A percentile compares a stretch with the other conserved stretches of the same genome.
Evolutionary conservation across 1,140 invertebrate genomes (phyloP).

Genomic region (Penaeus indicus): DNA sequence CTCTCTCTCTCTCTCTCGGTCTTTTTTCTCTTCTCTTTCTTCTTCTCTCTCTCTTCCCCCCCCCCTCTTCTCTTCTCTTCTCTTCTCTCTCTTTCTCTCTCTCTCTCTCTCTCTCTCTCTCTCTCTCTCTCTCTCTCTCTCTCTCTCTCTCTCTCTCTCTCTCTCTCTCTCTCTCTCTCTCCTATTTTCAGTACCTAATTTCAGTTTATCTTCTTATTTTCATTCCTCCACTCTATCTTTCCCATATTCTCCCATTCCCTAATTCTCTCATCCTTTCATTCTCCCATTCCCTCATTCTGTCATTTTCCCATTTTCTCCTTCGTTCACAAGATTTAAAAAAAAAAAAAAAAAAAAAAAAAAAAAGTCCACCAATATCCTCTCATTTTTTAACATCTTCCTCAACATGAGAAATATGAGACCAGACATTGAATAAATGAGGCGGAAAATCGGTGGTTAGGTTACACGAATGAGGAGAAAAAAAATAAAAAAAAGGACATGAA

Average conservation of each 20-base stretch:
- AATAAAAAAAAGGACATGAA: not conserved
- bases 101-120: not conserved
- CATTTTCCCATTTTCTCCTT: not conserved
- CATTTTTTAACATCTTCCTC: too few species aligned
- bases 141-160: not conserved
- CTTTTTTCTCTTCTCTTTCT: conserved; percentile 8
- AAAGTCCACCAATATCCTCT: too few species aligned
- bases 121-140: not conserved
- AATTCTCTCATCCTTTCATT: not conserved
- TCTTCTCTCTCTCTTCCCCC: conserved; percentile 19
- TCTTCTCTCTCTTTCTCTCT: not conserved
- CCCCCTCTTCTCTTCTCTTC: conserved; percentile 10
- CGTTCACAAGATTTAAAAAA: not conserved
- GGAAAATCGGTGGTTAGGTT: not conserved
- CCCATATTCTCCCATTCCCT: not conserved
- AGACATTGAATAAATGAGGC: too few species aligned
- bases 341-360: too few species aligned
- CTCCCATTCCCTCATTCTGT: not conserved
- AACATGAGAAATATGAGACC: too few species aligned
- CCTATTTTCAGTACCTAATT: not conserved
- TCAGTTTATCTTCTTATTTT: not conserved
- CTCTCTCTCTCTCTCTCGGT: not conserved
- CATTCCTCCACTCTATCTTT: not conserved
- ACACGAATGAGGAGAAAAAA: not conserved
- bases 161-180: not conserved